Conservation (phyloP, 1,140 invertebrate species). For the Streblospio benedicti region DNA sequence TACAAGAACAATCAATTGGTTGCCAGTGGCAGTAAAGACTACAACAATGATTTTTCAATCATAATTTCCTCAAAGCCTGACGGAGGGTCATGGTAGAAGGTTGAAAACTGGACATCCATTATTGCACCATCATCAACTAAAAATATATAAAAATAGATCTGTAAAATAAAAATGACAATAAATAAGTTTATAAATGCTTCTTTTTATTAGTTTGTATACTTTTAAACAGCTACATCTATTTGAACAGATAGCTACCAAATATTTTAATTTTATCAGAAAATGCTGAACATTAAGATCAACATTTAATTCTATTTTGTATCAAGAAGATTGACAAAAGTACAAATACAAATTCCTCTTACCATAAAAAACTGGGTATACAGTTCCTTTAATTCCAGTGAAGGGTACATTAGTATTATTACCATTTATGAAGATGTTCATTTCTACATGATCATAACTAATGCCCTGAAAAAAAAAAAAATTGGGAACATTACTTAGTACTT, state of each 20-base stretch:
- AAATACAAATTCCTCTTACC: too few species aligned
- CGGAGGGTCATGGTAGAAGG: conserved; percentile 75
- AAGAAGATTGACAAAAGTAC: too few species aligned
- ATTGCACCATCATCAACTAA: conserved; percentile 94
- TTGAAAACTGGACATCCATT: conserved; percentile 83
- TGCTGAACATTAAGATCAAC: too few species aligned
- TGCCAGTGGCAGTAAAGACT: too few species aligned
- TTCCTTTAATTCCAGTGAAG: conserved; percentile 79
- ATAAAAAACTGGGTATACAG: conserved; percentile 85
- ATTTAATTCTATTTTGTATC: too few species aligned
- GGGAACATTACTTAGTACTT: background rate
- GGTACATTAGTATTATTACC: conserved; percentile 76
- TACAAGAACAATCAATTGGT: too few species aligned
- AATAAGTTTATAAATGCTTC: too few species aligned
- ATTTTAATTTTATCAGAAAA: too few species aligned
- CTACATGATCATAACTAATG: conserved; percentile 89
- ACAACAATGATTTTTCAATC: conserved; percentile 91
- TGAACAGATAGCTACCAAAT: conserved; percentile 14
- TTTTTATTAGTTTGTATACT: too few species aligned
- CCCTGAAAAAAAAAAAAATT: conserved; percentile 55
- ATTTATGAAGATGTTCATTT: conserved; percentile 92
- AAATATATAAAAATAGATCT: conserved; percentile 47
- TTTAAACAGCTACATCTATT: too few species aligned
- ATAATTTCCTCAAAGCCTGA: conserved; percentile 90
- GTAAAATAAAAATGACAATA: too few species aligned